Percentiles rank a stretch among this genome's conserved stretches.
phyloP scores from a whole-genome alignment of 1,140 invertebrate species.

The Pogonognathellus flavescens region DNA sequence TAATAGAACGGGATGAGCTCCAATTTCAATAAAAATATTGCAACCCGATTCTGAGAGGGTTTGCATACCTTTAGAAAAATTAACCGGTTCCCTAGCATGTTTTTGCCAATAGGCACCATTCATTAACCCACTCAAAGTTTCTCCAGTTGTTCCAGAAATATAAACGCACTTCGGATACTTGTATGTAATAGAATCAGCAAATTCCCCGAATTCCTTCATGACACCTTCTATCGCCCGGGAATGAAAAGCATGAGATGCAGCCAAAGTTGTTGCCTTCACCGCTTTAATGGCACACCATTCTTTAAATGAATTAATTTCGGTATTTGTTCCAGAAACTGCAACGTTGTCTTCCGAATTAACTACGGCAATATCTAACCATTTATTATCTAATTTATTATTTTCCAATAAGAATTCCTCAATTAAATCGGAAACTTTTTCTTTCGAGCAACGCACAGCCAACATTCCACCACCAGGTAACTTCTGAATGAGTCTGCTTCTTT shows the following conservation, averaged over 20 bases:
- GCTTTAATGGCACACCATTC: not conserved
- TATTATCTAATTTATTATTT: not conserved
- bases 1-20: not conserved
- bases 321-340: not conserved
- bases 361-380: not conserved
- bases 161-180: not conserved
- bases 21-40: constrained; percentile 25
- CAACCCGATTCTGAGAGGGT: not conserved
- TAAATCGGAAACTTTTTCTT: not conserved
- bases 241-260: not conserved
- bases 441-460: not conserved
- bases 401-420: not conserved
- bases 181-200: not conserved
- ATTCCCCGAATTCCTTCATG: not conserved
- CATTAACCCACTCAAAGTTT: not conserved
- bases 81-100: not conserved
- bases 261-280: not conserved
- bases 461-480: not conserved
- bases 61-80: not conserved
- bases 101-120: not conserved
- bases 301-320: not conserved
- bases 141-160: constrained; percentile 2
- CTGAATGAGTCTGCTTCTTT: not conserved
- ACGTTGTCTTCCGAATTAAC: not conserved
- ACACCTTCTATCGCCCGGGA: not conserved